Evolutionary conservation across 2,113 vertebrate genomes (phyloP).

Genomic region (Anthoscopus minutus): DNA sequence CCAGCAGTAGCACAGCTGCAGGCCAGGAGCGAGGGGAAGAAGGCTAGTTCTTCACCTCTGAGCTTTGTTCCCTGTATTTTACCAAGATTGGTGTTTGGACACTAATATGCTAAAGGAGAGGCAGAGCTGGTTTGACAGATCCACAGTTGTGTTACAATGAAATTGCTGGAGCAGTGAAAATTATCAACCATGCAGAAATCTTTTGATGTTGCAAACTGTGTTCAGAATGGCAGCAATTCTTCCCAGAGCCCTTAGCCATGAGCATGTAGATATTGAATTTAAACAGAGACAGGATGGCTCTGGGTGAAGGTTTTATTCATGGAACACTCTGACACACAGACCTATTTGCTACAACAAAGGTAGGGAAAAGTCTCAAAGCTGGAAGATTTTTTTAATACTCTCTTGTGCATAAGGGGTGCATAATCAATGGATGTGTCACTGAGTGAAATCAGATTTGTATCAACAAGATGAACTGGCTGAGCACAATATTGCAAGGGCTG

Average conservation of each 20-base stretch:
- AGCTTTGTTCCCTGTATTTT: neutral
- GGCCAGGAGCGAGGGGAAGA: neutral
- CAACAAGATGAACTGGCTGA: neutral
- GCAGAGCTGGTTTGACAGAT: slow-evolving; percentile 1
- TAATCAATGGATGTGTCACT: neutral
- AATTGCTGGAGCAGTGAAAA: neutral
- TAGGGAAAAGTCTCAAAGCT: neutral
- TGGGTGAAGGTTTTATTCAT: neutral
- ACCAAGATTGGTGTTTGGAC: neutral
- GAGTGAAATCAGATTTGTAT: neutral
- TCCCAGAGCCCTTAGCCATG: neutral
- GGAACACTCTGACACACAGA: neutral
- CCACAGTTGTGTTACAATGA: neutral
- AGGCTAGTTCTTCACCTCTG: neutral
- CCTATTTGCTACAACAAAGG: neutral
- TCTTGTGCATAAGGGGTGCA: neutral
- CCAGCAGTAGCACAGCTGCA: neutral
- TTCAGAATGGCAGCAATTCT: neutral
- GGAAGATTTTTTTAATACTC: neutral
- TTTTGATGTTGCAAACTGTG: neutral
- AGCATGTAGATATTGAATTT: neutral
- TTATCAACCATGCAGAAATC: neutral
- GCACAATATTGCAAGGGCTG: neutral
- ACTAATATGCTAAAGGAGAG: neutral
- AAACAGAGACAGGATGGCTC: neutral